These are phyloP conservation scores for Grallaria varia DNA, from an alignment of 2,113 vertebrate species.

Conservation along the genomic window DNA sequence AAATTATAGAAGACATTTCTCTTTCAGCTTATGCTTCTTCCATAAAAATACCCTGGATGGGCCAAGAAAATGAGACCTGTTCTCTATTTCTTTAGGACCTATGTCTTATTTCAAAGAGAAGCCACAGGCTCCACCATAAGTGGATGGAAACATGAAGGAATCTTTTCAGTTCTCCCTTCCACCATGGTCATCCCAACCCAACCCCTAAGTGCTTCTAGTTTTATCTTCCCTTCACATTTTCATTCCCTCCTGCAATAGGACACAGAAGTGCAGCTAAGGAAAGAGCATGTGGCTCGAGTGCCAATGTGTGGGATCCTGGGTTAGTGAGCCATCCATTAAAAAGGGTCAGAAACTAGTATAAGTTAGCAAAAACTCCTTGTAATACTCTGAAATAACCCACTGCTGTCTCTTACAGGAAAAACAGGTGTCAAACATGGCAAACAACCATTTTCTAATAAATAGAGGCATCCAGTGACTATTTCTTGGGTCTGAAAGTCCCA, in stretches of 20 bases:
- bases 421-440: neutral
- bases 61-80: neutral
- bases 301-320: too few species aligned
- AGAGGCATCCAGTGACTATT: neutral
- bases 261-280: neutral
- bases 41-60: neutral
- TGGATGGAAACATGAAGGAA: neutral
- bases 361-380: neutral
- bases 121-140: neutral
- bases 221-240: neutral
- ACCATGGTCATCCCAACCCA: neutral
- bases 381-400: neutral
- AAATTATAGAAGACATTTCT: neutral
- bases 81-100: neutral
- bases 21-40: neutral
- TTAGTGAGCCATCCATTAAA: neutral
- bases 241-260: neutral
- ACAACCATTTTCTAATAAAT: neutral
- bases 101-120: neutral
- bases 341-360: neutral
- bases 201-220: neutral
- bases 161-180: neutral
- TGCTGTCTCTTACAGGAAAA: neutral
- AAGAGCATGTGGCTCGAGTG: fast-evolving
- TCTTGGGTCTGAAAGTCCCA: neutral